A percentile compares a stretch with the other conserved stretches of the same genome.
These are phyloP conservation scores for Ciconia boyciana DNA, from an alignment of 2,113 vertebrate genomes.

Conservation along the genomic window DNA sequence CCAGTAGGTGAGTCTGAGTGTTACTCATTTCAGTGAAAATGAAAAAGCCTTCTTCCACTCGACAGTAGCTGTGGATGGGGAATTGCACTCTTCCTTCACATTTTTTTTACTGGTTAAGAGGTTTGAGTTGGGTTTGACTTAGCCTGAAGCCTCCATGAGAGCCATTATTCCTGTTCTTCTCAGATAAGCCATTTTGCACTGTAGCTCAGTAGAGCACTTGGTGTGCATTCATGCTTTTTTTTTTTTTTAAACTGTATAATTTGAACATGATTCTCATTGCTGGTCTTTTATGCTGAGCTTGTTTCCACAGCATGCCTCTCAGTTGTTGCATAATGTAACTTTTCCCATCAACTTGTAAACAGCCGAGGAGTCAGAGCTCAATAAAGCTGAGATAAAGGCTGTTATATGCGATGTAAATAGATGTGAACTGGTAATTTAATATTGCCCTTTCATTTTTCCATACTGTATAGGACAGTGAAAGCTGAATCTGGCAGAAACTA, in stretches of 20 bases:
- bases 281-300: not conserved
- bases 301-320: not conserved
- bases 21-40: not conserved
- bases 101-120: not conserved
- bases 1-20: not conserved
- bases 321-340: not conserved
- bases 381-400: not conserved
- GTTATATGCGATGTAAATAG: not conserved
- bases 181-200: not conserved
- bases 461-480: not conserved
- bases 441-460: not conserved
- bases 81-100: not conserved
- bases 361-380: not conserved
- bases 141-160: not conserved
- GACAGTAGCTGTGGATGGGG: not conserved
- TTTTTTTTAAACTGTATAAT: not conserved
- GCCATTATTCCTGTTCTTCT: not conserved
- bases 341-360: not conserved
- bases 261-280: not conserved
- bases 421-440: constrained; percentile 2
- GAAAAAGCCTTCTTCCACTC: not conserved
- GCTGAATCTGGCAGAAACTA: not conserved
- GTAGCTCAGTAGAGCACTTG: not conserved
- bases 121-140: not conserved
- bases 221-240: not conserved